Evolutionary conservation across 2,797 vertebrate species (phyloP), one percentile per base, ranked within the genome.

Genomic region (Pterois miles): DNA sequence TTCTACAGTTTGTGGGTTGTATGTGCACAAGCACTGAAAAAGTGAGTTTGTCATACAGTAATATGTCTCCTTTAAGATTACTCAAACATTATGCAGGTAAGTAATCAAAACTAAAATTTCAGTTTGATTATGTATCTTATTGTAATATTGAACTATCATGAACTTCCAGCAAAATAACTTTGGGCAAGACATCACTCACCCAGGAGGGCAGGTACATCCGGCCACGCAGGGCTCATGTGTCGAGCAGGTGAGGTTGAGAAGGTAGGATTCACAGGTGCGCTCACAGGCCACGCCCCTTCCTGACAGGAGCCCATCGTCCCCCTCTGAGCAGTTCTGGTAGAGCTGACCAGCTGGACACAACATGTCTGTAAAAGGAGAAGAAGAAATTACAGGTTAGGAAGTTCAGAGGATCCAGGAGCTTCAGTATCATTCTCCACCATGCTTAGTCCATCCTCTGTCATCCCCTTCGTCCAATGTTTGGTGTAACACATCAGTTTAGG

Each of bases 251-350:
- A 99, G 92, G 88, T 99, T 99, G 43, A 99, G 94, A 82, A 98
- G 95, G 86, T 96, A 95, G 54, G 98, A 97, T 80, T 98, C 98
- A 80, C 98, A 99, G 3, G 97, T 98, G 71, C 92, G 95, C 78
- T 97, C 94, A 70, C 96, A 96, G 74, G 93, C 91, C 86, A 94
- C 81, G 25, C 94, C 97, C 81, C 94, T 94, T 84, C 90, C 96
- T 43, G 94, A 82, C 52, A 89, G 90, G 0, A 87, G 78, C 70
- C 91, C 87, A 0, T 87, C 76, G 2, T 69, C 50, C 72, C 76
- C 56, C 71, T 93, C 92, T n/a, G 96, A 96, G 90, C 98, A 99
- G 90, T 97, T 97, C 75, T 96, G 88, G 66, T 97, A 97, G 69
- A 96, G 82, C 90, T 99, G 98, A 53, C 96, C 97, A 0, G 16